Conservation (phyloP, 2,797 vertebrate genomes). For the Enteromius treurensis region DNA sequence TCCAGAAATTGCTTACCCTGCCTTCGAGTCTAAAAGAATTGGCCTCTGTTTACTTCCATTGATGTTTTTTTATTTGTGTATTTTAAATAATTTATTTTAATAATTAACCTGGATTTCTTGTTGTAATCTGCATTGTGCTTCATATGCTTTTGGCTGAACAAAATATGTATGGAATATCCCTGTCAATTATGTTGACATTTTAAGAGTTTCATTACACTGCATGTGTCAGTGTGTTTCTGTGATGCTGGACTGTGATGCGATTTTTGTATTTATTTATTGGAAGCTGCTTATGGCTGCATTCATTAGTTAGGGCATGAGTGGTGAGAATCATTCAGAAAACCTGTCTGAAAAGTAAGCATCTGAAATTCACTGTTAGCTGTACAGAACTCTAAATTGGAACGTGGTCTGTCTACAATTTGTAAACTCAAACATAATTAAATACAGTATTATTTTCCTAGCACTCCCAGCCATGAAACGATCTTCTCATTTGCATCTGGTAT, state of each 20-base stretch:
- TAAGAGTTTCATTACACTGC: neutral
- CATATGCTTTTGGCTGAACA: neutral
- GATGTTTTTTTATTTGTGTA: neutral
- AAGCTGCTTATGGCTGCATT: neutral
- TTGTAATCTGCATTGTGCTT: neutral
- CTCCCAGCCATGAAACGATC: neutral
- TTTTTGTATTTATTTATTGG: neutral
- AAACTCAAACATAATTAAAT: slow-evolving; percentile 1
- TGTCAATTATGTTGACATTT: neutral
- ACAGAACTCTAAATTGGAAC: neutral
- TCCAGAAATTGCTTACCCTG: neutral
- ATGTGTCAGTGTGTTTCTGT: neutral
- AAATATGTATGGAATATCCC: neutral
- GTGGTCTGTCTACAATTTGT: neutral
- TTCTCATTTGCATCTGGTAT: neutral
- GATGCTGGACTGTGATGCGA: neutral
- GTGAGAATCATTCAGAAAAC: neutral
- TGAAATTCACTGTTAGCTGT: neutral
- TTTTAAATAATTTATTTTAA: neutral
- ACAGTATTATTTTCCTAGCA: neutral
- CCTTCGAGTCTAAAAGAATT: no score
- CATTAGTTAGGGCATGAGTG: neutral
- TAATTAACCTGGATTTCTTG: neutral
- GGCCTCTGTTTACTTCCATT: neutral
- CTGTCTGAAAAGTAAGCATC: neutral